A percentile compares a stretch with the other conserved stretches of the same genome.
Evolutionary conservation across 1,140 invertebrate genomes (phyloP).

Genomic region (Chionoecetes opilio): DNA sequence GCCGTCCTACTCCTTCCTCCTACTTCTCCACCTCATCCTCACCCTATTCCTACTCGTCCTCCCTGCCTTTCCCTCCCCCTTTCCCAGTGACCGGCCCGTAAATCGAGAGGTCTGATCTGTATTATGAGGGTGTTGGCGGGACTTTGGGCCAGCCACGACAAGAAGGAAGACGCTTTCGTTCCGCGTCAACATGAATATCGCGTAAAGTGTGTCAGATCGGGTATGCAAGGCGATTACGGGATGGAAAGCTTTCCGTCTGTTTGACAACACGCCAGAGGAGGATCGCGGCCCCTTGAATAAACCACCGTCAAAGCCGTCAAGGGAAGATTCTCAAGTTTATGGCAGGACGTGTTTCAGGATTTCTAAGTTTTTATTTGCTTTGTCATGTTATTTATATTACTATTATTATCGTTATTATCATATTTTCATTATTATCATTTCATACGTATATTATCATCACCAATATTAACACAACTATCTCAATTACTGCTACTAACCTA

Average conservation of each 20-base stretch:
- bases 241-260: slow-evolving; percentile 44
- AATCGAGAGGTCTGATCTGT: slow-evolving; percentile 13
- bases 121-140: not conserved
- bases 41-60: too few species aligned
- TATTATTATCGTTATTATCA: too few species aligned
- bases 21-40: too few species aligned
- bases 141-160: not conserved
- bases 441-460: too few species aligned
- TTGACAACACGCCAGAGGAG: slow-evolving; percentile 66
- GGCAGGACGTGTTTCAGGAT: too few species aligned
- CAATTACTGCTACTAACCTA: too few species aligned
- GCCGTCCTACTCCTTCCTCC: too few species aligned
- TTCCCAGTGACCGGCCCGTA: slow-evolving; percentile 11
- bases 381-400: too few species aligned
- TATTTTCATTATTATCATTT: too few species aligned
- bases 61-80: too few species aligned
- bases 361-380: too few species aligned
- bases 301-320: slow-evolving; percentile 50
- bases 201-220: slow-evolving; percentile 62
- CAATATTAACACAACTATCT: too few species aligned
- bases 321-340: slow-evolving; percentile 14
- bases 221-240: slow-evolving; percentile 67
- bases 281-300: slow-evolving; percentile 59
- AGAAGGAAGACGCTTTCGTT: slow-evolving; percentile 13
- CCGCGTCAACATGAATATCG: slow-evolving; percentile 54